Evolutionary conservation across 2,888 invertebrate species (phyloP), one percentile per base, ranked within the genome.

Genomic region (Melanophora roralis): DNA sequence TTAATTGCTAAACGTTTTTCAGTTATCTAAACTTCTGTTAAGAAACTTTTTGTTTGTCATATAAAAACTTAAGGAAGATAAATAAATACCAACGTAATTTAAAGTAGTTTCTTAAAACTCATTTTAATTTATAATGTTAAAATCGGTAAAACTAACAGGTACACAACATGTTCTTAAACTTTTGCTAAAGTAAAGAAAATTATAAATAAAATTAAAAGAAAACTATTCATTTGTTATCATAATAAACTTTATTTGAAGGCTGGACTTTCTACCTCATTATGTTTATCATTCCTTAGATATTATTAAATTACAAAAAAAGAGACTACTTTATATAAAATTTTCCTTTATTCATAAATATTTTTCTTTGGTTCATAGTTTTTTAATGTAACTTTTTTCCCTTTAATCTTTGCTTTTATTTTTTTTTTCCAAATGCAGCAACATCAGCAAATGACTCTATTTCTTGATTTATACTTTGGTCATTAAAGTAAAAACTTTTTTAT

Each of bases 401-500:
- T 27, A 5, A 6, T 34, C 1, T 32, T 43, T 32, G 27, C 40
- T 23, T 59, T 36, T 60, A 19, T 38, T 21, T 51, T 38, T 55
- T 67, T 45, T 32, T 6, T 55, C 14, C 1, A 23, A 16, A 16
- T 27, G 27, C 27, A 27, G 27, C 2, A 55, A n/a, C 40, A 65
- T 40, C 59, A 59, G 59, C 57, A 75, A 68, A 68, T 75, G 51
- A 60, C 67, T 68, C 27, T 55, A 62, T 71, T 71, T 23, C 71
- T 79, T 68, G 73, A 78, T 78, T 73, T 78, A 73, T 68, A 64
- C 78, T 64, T 67, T 67, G 79, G 79, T 71, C 79, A 79, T 79
- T 79, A 79, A 71, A 78, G 40, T 27, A 53, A 38, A 7, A 55
- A 43, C 59, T 51, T 14, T 60, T 60, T 78, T 62, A n/a, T 16